Base-by-base conservation (phyloP, 1,140 invertebrate genomes). In the Conus betulinus region DNA sequence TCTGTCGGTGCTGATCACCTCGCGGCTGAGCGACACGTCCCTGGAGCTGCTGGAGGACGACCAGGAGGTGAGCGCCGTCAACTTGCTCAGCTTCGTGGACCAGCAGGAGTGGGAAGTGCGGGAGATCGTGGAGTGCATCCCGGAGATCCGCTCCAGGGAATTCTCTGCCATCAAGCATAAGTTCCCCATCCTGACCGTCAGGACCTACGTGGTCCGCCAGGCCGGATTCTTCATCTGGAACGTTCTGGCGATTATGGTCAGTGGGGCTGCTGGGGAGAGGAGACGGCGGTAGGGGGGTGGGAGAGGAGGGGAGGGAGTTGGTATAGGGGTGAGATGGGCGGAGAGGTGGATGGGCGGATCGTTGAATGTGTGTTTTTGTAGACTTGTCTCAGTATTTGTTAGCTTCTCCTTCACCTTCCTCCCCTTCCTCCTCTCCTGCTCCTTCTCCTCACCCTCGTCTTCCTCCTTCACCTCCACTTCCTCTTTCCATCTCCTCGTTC, bases 101-200 rank as follows among this genome's bases (percentile, higher is more conserved):
- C 92, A 92, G 82, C 92, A 92, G 85, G 93, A 94, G 90, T 94
- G 93, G 93, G 86, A 87, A 5, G 88, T 94, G 20, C 91, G 91
- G 71, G 91, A 93, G 57, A 90, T 91, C 60, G 92, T 94, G 39
- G 90, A 93, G 63, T 87, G 89, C 13, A 90, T 89, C 63, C 67
- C 60, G 3, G 91, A 91, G 74, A 79, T 85, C 5, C 87, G 90
- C 39, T 87, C 84, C 13, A 91, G 67, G 39, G 92, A 92, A 81
- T 92, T 88, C 74, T 88, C 89, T n/a, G 84, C 87, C 53, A 57
- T 90, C 13, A 91, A 88, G 79, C 89, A 91, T 51, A 89, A 86
- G 51, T 83, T 85, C 39, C 90, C 92, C 15, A 82, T 91, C 13
- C 81, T 92, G 17, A 85, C 89, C 13, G 89, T 91, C 25, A 90